Percentiles rank a stretch among this genome's conserved stretches.
Conservation (phyloP, 2,888 invertebrate genomes). For the Flexamia atlantica region DNA sequence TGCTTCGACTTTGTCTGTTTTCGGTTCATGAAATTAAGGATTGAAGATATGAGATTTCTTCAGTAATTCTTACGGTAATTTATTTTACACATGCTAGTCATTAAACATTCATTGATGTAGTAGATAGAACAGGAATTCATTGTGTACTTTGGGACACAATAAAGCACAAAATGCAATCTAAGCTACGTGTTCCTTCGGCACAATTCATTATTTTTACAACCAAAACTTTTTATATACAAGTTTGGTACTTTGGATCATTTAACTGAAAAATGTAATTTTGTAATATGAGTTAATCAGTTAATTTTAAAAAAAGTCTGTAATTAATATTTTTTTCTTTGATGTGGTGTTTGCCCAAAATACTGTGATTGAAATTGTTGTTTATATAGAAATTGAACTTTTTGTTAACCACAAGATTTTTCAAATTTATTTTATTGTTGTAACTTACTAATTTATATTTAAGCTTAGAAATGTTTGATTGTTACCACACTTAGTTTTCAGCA, state of each 20-base stretch:
- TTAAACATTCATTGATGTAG: constrained; percentile 17
- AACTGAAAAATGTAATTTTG: not conserved
- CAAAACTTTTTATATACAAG: not conserved
- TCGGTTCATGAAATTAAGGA: not conserved
- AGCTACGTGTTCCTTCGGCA: not conserved
- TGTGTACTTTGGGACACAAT: not conserved
- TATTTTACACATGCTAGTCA: constrained; percentile 52
- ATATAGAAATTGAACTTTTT: not conserved
- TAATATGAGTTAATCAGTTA: not conserved
- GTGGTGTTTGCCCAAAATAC: not conserved
- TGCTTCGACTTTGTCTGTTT: not conserved
- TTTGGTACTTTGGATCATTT: not conserved
- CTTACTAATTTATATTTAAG: not conserved
- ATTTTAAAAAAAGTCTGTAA: not conserved
- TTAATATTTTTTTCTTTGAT: not conserved
- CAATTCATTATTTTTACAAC: not conserved
- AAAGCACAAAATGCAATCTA: not conserved
- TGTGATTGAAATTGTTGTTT: constrained; percentile 28
- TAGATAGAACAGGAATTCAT: not conserved
- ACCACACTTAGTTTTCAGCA: not conserved
- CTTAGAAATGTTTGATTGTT: not conserved
- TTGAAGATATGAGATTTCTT: constrained; percentile 10
- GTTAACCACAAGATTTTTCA: not conserved
- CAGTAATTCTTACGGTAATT: constrained; percentile 17
- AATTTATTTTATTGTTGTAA: not conserved